Conservation (phyloP, 2,888 invertebrate genomes). For the Vanessa cardui region DNA sequence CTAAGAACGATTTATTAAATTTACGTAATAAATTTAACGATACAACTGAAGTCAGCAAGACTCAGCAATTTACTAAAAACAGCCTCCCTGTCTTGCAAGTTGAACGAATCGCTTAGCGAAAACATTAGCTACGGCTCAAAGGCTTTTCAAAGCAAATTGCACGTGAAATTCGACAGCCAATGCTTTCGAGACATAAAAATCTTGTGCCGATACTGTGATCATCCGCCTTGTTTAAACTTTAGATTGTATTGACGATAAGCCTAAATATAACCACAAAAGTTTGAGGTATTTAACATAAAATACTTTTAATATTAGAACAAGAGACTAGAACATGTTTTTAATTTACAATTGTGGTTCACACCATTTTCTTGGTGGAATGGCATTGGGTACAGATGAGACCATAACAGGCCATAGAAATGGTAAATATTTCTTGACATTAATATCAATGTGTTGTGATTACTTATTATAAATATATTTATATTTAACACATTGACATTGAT, state of each 20-base stretch:
- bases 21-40: slow-evolving; percentile 25
- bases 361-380: too few species aligned
- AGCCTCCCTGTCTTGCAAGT: slow-evolving; percentile 57
- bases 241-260: slow-evolving; percentile 50
- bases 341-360: too few species aligned
- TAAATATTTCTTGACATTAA: too few species aligned
- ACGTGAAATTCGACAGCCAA: slow-evolving; percentile 76
- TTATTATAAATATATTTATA: too few species aligned
- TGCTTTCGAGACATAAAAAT: slow-evolving; percentile 61
- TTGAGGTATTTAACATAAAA: slow-evolving; percentile 17
- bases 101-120: slow-evolving; percentile 75
- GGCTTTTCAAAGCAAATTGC: slow-evolving; percentile 76
- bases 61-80: slow-evolving; percentile 57
- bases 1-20: slow-evolving; percentile 20
- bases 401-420: too few species aligned
- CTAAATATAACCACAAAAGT: slow-evolving; percentile 31
- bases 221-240: slow-evolving; percentile 50
- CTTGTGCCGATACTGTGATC: slow-evolving; percentile 51
- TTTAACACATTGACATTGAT: too few species aligned
- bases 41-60: slow-evolving; percentile 48
- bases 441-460: too few species aligned
- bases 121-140: slow-evolving; percentile 77
- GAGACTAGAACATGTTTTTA: too few species aligned
- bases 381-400: too few species aligned
- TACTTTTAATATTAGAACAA: slow-evolving; percentile 5